Evolutionary conservation across 30 jellyfish, hydroid and myxozoan species (phyloP).

Genomic region (Sanderia malayensis): DNA sequence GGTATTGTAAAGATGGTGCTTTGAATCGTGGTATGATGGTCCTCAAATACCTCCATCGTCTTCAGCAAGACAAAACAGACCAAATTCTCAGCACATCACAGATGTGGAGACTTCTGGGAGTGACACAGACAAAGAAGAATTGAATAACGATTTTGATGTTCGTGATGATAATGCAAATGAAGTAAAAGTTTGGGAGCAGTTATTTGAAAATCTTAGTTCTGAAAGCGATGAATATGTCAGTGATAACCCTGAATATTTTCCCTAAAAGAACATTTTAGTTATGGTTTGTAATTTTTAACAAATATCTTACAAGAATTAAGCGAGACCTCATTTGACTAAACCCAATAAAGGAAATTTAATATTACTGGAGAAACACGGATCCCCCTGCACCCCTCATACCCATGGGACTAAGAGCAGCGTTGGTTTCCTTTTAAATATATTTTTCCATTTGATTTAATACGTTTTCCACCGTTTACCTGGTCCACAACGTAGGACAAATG

Average conservation of each 20-base stretch:
- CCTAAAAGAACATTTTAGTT: neutral
- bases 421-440: neutral
- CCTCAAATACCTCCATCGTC: neutral
- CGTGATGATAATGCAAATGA: neutral
- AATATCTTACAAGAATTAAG: neutral
- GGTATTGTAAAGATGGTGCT: neutral
- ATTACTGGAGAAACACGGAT: neutral
- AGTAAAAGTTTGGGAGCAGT: neutral
- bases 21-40: constrained; percentile 3
- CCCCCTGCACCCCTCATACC: neutral
- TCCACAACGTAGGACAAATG: neutral
- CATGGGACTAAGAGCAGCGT: neutral
- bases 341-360: neutral
- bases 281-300: neutral
- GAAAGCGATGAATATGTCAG: neutral
- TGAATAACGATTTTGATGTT: too few species aligned
- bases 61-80: neutral
- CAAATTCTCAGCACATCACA: neutral
- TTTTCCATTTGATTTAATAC: neutral
- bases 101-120: constrained; percentile 1
- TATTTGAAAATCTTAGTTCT: neutral
- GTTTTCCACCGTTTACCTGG: constrained; percentile 2
- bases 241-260: neutral
- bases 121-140: too few species aligned
- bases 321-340: too few species aligned